phyloP scores from a whole-genome alignment of 2,888 invertebrate genomes.

The Yponomeuta sedellus region DNA sequence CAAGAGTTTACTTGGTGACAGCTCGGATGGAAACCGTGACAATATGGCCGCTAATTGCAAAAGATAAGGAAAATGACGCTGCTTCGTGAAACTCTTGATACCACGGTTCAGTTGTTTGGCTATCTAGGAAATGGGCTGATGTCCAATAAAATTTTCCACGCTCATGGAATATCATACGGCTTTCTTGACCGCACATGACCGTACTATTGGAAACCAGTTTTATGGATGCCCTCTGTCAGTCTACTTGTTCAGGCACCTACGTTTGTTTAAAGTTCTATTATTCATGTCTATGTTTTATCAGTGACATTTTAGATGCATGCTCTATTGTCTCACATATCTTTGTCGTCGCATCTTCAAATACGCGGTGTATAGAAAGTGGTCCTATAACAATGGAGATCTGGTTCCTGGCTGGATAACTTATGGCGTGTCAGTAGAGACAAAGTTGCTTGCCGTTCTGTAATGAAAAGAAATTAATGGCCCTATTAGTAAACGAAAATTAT shows the following conservation, averaged over 20 bases:
- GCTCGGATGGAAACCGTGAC: not conserved
- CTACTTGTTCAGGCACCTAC: slow-evolving; percentile 17
- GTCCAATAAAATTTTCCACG: slow-evolving; percentile 36
- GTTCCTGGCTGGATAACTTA: slow-evolving; percentile 22
- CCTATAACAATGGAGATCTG: slow-evolving; percentile 17
- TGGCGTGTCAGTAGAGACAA: slow-evolving; percentile 21
- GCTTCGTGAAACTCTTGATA: not conserved
- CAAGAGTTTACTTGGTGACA: not conserved
- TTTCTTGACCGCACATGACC: not conserved
- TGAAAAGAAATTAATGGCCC: slow-evolving; percentile 7
- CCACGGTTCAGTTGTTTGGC: slow-evolving; percentile 29
- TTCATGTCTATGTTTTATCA: not conserved
- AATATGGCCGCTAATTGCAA: not conserved
- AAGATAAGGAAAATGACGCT: not conserved
- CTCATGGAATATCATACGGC: slow-evolving; percentile 4
- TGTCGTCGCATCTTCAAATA: slow-evolving; percentile 23
- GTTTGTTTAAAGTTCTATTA: slow-evolving; percentile 22
- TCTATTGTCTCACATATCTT: slow-evolving; percentile 29
- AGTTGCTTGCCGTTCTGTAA: slow-evolving; percentile 16
- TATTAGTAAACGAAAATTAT: slow-evolving; percentile 6
- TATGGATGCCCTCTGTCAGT: not conserved
- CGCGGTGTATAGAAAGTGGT: slow-evolving; percentile 1
- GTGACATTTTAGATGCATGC: slow-evolving; percentile 21
- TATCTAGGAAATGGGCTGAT: slow-evolving; percentile 31
- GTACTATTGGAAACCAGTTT: not conserved